These are phyloP conservation scores for Polydrusus pterygomalis DNA, from an alignment of 2,888 invertebrate genomes.

Conservation along the genomic window DNA sequence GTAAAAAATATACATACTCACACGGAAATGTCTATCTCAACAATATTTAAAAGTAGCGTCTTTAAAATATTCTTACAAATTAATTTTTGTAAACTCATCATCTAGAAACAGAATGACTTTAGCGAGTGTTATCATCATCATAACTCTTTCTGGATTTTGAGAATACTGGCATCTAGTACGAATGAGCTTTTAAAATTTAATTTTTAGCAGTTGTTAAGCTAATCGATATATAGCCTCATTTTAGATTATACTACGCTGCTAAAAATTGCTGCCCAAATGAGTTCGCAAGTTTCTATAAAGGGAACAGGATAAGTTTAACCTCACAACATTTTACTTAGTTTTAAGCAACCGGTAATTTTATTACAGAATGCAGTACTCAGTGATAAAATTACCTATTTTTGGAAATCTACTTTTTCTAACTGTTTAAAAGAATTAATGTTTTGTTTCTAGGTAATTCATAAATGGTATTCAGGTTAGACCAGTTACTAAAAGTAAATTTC, in stretches of 20 bases:
- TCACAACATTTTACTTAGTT: slow-evolving; percentile 29
- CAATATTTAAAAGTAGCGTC: no score
- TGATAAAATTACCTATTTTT: slow-evolving; percentile 9
- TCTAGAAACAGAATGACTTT: slow-evolving; percentile 21
- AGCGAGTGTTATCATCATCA: slow-evolving; percentile 17
- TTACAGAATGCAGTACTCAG: neutral
- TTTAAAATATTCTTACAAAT: slow-evolving; percentile 45
- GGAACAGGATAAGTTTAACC: slow-evolving; percentile 43
- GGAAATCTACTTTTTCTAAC: slow-evolving; percentile 5
- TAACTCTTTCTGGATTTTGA: slow-evolving; percentile 42
- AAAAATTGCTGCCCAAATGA: slow-evolving; percentile 24
- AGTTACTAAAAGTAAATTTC: slow-evolving; percentile 33
- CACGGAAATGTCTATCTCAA: no score
- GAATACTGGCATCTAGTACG: slow-evolving; percentile 42
- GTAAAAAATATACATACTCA: no score
- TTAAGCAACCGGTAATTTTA: slow-evolving; percentile 16
- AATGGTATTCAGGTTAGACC: slow-evolving; percentile 4
- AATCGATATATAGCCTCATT: neutral
- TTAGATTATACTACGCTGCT: neutral
- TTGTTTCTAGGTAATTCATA: slow-evolving; percentile 11
- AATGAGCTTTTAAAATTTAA: slow-evolving; percentile 42
- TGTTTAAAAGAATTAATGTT: neutral
- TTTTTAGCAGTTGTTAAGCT: slow-evolving; percentile 32
- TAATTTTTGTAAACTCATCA: slow-evolving; percentile 44
- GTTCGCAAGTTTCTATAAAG: slow-evolving; percentile 52